phyloP scores from a whole-genome alignment of 2,113 vertebrate species.

The Vulpes ferrilata region DNA sequence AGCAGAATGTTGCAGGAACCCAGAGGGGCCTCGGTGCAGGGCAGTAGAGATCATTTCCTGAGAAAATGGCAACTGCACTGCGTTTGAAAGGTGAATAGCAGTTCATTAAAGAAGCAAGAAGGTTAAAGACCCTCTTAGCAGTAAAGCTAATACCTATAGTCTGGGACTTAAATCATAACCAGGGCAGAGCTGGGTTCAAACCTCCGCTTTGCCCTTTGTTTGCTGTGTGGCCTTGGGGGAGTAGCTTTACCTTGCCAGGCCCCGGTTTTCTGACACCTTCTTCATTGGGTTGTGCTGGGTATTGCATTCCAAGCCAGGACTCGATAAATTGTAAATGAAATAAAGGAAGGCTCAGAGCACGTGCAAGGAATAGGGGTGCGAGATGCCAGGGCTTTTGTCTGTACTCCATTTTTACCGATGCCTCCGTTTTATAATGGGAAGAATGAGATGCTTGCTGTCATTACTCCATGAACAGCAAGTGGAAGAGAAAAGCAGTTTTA shows the following conservation, averaged over 20 bases:
- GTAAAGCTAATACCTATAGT: not conserved
- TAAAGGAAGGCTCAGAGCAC: not conserved
- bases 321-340: not conserved
- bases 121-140: not conserved
- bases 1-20: not conserved
- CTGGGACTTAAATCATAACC: not conserved
- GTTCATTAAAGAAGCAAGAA: not conserved
- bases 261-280: not conserved
- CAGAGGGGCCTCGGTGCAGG: accelerated
- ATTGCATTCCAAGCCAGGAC: not conserved
- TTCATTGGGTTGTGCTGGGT: not conserved
- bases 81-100: not conserved
- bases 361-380: not conserved
- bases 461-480: conserved; percentile 38
- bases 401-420: not conserved
- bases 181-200: not conserved
- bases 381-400: not conserved
- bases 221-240: not conserved
- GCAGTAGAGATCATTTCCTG: not conserved
- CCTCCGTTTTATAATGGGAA: not conserved
- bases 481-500: conserved; percentile 67
- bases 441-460: not conserved
- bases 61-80: not conserved
- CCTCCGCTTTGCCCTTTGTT: not conserved
- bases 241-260: not conserved